Percentiles rank a stretch among this genome's conserved stretches.
phyloP scores from a whole-genome alignment of 1,140 invertebrate genomes.

The Argopecten irradians region DNA sequence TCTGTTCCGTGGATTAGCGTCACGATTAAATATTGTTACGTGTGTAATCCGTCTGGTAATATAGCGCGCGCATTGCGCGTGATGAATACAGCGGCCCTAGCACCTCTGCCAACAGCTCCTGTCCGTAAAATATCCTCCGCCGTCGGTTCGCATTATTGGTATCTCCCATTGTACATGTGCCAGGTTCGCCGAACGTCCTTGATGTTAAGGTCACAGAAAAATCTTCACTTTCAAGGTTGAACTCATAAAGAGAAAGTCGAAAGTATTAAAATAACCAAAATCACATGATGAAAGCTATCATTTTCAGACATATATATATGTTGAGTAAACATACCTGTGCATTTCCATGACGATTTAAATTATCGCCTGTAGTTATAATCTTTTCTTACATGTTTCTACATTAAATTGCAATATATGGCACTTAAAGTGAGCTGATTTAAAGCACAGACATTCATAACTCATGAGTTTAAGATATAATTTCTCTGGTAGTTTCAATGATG shows the following conservation, averaged over 20 bases:
- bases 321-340: background rate
- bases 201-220: background rate
- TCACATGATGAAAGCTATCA: background rate
- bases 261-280: background rate
- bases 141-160: background rate
- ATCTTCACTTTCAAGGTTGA: background rate
- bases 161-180: background rate
- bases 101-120: background rate
- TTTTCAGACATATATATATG: too few species aligned
- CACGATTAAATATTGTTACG: constrained; percentile 4
- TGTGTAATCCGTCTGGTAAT: background rate
- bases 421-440: background rate
- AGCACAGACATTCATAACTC: background rate
- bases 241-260: background rate
- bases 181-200: background rate
- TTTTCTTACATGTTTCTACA: background rate
- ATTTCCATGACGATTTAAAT: background rate
- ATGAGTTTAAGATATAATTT: background rate
- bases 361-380: too few species aligned
- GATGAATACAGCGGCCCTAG: background rate
- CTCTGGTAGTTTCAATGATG: background rate
- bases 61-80: background rate
- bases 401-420: background rate
- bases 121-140: background rate
- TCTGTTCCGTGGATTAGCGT: background rate